These are phyloP conservation scores for Pseudomyrmex dendroicus DNA, from an alignment of 1,140 invertebrate species.

Conservation along the genomic window DNA sequence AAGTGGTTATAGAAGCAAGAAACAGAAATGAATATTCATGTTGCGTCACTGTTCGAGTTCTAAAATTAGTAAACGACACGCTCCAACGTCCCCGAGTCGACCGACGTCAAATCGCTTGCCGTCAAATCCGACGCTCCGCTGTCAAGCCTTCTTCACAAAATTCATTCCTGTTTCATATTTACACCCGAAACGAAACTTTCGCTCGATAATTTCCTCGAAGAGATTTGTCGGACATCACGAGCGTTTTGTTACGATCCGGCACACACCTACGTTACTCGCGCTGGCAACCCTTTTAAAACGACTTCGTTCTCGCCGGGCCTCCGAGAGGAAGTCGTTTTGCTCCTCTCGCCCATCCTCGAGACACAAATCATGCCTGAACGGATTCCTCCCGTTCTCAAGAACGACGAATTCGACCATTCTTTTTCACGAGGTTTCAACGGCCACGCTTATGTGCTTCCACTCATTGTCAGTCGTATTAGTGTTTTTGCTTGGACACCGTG, in stretches of 20 bases:
- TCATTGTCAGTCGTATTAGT: conserved; percentile 7
- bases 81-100: conserved; percentile 22
- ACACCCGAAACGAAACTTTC: conserved; percentile 60
- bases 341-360: conserved; percentile 23
- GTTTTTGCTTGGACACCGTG: conserved; percentile 23
- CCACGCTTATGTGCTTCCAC: conserved; percentile 7
- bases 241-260: conserved; percentile 53
- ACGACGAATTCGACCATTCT: conserved; percentile 62
- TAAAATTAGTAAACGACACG: conserved; percentile 52
- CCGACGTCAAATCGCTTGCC: conserved; percentile 35
- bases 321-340: conserved; percentile 37
- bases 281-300: conserved; percentile 60
- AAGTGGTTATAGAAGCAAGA: conserved; percentile 52
- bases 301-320: conserved; percentile 10
- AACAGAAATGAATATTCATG: conserved; percentile 56
- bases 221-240: conserved; percentile 49
- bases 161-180: conserved; percentile 34
- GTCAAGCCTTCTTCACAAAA: conserved; percentile 52
- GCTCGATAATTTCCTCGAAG: conserved; percentile 55
- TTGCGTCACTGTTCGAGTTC: conserved; percentile 24
- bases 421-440: conserved; percentile 56
- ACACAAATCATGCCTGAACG: conserved; percentile 65
- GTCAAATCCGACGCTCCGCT: conserved; percentile 38
- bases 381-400: conserved; percentile 53
- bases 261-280: conserved; percentile 41